A percentile compares a stretch with the other conserved stretches of the same genome.
phyloP scores from a whole-genome alignment of 2,888 invertebrate genomes.

The Tholera decimalis region DNA sequence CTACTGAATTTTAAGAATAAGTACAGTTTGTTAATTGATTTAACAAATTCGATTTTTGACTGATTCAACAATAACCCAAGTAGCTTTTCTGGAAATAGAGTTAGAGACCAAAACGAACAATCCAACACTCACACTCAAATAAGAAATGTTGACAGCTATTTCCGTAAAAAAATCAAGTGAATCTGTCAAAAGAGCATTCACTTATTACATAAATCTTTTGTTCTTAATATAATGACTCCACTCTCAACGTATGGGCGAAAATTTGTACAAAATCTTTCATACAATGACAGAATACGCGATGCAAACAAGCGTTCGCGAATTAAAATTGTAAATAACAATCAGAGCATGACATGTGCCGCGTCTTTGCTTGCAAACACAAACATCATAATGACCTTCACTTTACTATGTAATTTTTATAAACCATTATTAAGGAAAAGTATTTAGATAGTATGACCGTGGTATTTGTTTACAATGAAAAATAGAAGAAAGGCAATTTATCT shows the following conservation, averaged over 20 bases:
- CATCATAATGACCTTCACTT: conserved; percentile 52
- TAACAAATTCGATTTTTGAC: background rate
- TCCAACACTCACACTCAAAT: background rate
- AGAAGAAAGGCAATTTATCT: background rate
- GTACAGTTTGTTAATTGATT: background rate
- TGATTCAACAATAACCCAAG: background rate
- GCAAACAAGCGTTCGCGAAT: conserved; percentile 37
- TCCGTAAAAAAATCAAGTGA: conserved; percentile 10
- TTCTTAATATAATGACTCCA: conserved; percentile 29
- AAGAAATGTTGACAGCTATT: background rate
- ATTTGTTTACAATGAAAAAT: conserved; percentile 13
- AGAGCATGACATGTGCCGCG: conserved; percentile 50
- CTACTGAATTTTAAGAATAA: background rate
- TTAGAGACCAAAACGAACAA: background rate
- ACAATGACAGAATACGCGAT: conserved; percentile 46
- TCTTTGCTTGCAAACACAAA: conserved; percentile 44
- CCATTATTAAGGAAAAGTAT: conserved; percentile 14
- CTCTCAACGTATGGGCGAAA: conserved; percentile 50
- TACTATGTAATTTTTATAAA: conserved; percentile 16
- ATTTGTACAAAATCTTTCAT: conserved; percentile 41
- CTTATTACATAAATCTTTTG: conserved; percentile 59
- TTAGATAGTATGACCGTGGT: too few species aligned
- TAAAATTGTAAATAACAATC: conserved; percentile 53
- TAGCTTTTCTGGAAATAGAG: background rate
- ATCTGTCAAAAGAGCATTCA: conserved; percentile 28